Conservation (phyloP, 64 coral and sea anemone genomes). For the Actinia tenebrosa region DNA sequence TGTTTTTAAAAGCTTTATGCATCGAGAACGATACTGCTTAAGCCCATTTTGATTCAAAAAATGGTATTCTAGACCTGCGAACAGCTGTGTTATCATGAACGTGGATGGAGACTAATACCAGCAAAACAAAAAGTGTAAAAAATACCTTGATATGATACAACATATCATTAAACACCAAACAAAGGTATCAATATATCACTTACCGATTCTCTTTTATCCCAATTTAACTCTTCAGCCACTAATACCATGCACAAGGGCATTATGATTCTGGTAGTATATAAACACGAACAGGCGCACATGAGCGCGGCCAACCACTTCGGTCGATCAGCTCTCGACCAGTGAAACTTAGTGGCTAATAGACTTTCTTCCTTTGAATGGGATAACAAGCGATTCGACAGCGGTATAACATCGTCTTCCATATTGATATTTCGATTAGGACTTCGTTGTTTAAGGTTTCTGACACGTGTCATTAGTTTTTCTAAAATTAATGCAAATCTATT, state of each 20-base stretch:
- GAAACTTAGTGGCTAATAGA: constrained; percentile 1
- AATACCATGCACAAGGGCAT: constrained; percentile 47
- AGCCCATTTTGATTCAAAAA: too few relatives aligned
- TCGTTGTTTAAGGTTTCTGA: not conserved
- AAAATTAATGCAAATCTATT: not conserved
- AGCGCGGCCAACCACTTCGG: constrained; percentile 42
- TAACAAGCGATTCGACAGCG: not conserved
- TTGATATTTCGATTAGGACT: not conserved
- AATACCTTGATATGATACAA: too few relatives aligned
- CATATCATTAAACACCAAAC: not conserved
- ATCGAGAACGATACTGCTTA: too few relatives aligned
- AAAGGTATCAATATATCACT: not conserved
- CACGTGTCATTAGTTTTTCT: not conserved
- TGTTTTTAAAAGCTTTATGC: too few relatives aligned
- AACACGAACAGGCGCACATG: constrained; percentile 2
- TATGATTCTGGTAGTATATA: constrained; percentile 44
- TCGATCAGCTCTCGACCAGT: constrained; percentile 51
- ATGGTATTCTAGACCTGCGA: too few relatives aligned
- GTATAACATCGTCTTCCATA: not conserved
- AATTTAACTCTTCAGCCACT: constrained; percentile 35
- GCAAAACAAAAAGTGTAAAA: too few relatives aligned
- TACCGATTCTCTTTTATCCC: constrained; percentile 54
- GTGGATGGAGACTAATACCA: too few relatives aligned
- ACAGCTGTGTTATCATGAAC: too few relatives aligned
- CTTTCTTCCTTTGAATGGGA: not conserved